A percentile compares a stretch with the other conserved stretches of the same genome.
Evolutionary conservation across 2,113 vertebrate species (phyloP).

Genomic region (Orcinus orca): DNA sequence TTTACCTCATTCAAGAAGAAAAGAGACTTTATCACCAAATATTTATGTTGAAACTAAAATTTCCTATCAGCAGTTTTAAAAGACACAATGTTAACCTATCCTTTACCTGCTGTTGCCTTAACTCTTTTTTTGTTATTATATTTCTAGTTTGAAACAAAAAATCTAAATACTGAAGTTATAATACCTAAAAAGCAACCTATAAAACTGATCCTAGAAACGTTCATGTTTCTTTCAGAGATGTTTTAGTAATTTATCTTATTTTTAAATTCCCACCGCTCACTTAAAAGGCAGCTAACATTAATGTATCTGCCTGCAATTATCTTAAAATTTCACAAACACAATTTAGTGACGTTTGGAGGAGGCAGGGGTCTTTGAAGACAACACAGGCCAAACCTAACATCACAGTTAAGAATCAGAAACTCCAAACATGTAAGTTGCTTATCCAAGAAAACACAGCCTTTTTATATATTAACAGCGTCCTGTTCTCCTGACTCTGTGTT

Average conservation of each 20-base stretch:
- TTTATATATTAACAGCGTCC: not conserved
- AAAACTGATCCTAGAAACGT: not conserved
- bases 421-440: not conserved
- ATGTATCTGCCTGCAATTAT: not conserved
- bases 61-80: slow-evolving; percentile 42
- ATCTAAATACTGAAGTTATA: not conserved
- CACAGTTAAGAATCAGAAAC: not conserved
- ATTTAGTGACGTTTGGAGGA: not conserved
- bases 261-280: not conserved
- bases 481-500: not conserved
- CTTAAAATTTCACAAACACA: not conserved
- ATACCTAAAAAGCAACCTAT: not conserved
- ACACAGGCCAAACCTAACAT: not conserved
- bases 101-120: not conserved
- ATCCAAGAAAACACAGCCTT: not conserved
- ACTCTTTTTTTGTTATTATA: not conserved
- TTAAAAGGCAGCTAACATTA: not conserved
- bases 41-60: slow-evolving; percentile 57
- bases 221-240: not conserved
- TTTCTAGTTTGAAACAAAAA: slow-evolving; percentile 20
- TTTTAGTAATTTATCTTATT: not conserved
- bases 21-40: slow-evolving; percentile 61
- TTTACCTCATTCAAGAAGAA: slow-evolving; percentile 55
- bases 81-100: not conserved
- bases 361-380: not conserved